Evolutionary conservation across 2,113 vertebrate species (phyloP).

Genomic region (Peromyscus maniculatus): DNA sequence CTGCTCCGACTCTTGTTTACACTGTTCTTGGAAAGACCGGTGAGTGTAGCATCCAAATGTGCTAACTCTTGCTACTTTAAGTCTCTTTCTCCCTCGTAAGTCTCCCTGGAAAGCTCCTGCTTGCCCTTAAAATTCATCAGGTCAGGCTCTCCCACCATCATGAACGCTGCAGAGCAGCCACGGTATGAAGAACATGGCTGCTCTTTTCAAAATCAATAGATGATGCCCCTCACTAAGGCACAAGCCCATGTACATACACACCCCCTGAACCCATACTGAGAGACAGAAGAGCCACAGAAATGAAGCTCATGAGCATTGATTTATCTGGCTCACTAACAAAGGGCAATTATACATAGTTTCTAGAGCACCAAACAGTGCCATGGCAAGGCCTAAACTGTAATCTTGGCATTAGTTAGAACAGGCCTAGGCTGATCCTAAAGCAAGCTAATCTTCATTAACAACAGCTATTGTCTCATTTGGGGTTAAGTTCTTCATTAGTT

Average conservation of each 20-base stretch:
- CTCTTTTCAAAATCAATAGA: neutral
- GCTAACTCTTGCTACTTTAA: neutral
- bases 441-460: neutral
- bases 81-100: neutral
- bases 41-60: constrained; percentile 60
- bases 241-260: too few relatives aligned
- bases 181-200: neutral
- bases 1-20: constrained; percentile 60
- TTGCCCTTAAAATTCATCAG: constrained; percentile 9
- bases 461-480: neutral
- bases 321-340: neutral
- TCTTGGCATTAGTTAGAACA: neutral
- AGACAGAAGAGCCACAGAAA: neutral
- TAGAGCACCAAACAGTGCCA: neutral
- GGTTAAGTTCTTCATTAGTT: neutral
- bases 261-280: neutral
- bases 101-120: constrained; percentile 28
- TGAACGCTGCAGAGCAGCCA: neutral
- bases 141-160: neutral
- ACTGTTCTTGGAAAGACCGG: constrained; percentile 70
- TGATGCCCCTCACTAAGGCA: neutral
- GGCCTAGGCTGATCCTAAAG: neutral
- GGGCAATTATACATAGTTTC: constrained; percentile 17
- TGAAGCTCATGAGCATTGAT: neutral
- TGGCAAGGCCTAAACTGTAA: neutral